Evolutionary conservation across 2,888 invertebrate species (phyloP).

Genomic region (Nemoura dubitans): DNA sequence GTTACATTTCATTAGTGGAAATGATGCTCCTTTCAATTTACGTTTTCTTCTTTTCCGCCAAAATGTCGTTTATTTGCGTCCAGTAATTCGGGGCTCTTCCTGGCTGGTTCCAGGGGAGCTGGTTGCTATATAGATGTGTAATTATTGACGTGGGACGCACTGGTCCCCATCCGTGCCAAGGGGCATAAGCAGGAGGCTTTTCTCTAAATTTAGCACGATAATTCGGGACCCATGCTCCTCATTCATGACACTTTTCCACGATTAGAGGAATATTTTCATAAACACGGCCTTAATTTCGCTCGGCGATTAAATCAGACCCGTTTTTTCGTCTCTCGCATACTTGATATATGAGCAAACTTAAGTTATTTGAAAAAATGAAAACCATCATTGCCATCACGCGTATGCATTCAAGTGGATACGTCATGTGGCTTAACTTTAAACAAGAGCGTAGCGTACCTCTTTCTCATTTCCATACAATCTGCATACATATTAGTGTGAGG

Average conservation of each 20-base stretch:
- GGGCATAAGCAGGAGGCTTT: background rate
- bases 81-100: no score
- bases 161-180: no score
- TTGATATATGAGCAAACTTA: background rate
- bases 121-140: background rate
- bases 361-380: background rate
- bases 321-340: background rate
- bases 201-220: background rate
- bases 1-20: no score
- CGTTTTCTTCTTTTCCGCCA: no score
- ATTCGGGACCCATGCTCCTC: background rate
- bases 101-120: background rate
- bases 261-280: background rate
- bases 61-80: no score
- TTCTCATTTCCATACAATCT: conserved; percentile 38
- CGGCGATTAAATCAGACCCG: background rate
- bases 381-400: background rate
- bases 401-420: conserved; percentile 7
- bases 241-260: background rate
- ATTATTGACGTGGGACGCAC: background rate
- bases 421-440: conserved; percentile 17
- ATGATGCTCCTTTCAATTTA: no score
- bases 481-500: conserved; percentile 37
- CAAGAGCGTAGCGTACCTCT: conserved; percentile 14
- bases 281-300: background rate